Conservation (phyloP, 2,797 vertebrate species). For the Myotis findleyi region DNA sequence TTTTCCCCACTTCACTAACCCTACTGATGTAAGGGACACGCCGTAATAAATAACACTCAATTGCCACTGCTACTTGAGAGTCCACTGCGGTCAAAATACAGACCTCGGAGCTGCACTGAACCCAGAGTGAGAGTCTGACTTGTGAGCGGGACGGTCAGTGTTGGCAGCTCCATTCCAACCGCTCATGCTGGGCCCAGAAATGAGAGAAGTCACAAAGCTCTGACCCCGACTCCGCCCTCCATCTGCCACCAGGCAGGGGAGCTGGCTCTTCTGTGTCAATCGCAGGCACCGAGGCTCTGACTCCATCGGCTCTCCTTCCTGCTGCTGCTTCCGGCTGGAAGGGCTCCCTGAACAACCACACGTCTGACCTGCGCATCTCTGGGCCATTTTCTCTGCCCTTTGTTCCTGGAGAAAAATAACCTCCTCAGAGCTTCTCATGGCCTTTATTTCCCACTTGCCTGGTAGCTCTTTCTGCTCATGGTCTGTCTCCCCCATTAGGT, state of each 20-base stretch:
- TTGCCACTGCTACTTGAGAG: conserved; percentile 11
- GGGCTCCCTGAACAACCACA: neutral
- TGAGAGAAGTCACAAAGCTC: conserved; percentile 52
- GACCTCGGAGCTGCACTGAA: neutral
- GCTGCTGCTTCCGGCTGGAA: neutral
- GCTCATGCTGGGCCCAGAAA: conserved; percentile 73
- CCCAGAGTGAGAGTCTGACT: conserved; percentile 22
- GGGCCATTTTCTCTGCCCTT: neutral
- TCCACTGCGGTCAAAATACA: neutral
- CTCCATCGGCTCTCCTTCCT: neutral
- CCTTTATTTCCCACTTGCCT: neutral
- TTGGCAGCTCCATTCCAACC: conserved; percentile 55
- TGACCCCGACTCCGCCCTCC: neutral
- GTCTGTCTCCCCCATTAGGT: neutral
- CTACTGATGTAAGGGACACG: conserved; percentile 44
- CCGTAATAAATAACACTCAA: conserved; percentile 51
- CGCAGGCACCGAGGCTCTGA: neutral
- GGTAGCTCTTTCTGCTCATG: neutral
- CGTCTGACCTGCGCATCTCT: neutral
- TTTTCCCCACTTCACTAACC: conserved; percentile 58
- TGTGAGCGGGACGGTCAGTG: neutral
- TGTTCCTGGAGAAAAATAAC: neutral
- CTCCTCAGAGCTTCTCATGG: neutral
- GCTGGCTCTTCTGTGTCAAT: neutral
- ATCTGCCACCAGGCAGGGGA: neutral